Conservation (phyloP, 2,113 vertebrate genomes). For the Pluvialis apricaria region DNA sequence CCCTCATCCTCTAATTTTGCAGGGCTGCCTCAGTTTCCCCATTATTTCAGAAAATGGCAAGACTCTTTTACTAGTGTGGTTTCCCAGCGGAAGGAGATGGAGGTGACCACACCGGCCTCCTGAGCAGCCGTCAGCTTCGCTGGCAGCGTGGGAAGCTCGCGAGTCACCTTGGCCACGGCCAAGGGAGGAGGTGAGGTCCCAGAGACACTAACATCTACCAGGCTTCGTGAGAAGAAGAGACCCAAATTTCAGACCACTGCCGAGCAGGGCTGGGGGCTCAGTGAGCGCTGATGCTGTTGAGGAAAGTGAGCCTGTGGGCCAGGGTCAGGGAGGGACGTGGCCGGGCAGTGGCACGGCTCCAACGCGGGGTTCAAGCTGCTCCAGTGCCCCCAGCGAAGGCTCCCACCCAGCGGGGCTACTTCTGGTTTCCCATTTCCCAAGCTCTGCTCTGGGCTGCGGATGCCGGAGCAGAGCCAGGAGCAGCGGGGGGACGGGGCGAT, state of each 20-base stretch:
- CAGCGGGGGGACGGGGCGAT: rapidly evolving
- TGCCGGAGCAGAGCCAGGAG: neutral
- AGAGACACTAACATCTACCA: neutral
- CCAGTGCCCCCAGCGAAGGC: neutral
- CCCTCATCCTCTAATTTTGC: too few relatives aligned
- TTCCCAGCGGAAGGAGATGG: neutral
- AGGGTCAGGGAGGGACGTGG: rapidly evolving
- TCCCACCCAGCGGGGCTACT: rapidly evolving
- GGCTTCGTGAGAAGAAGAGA: neutral
- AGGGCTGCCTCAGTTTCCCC: neutral
- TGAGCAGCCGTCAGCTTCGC: neutral
- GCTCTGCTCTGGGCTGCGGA: neutral
- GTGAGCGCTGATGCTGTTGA: too few relatives aligned
- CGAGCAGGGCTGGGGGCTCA: rapidly evolving
- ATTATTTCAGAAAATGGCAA: neutral
- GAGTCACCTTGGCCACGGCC: neutral
- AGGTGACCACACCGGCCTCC: neutral
- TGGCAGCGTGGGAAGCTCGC: rapidly evolving
- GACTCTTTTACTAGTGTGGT: neutral
- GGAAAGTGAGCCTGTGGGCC: neutral
- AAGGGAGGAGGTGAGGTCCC: neutral
- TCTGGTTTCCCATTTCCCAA: neutral
- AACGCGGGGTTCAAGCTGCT: rapidly evolving
- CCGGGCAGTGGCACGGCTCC: rapidly evolving
- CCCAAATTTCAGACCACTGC: neutral